Conservation (phyloP, 2,888 invertebrate genomes). For the Hymenopus coronatus region DNA sequence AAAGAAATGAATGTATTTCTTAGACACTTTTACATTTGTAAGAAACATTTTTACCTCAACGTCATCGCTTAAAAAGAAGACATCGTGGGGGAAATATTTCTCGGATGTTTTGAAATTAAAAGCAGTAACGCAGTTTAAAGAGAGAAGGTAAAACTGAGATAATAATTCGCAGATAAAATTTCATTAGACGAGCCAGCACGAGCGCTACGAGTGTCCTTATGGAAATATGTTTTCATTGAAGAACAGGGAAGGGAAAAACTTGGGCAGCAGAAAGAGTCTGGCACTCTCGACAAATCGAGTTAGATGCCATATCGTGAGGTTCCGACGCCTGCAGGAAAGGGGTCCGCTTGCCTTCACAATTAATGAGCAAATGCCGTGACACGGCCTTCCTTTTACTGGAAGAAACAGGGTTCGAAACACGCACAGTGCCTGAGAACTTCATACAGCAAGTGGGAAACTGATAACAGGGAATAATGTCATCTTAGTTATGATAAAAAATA, state of each 20-base stretch:
- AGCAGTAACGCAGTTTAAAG: not conserved
- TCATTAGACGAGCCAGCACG: not conserved
- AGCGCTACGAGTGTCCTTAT: not conserved
- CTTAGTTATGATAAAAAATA: not conserved
- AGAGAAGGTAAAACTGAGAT: not conserved
- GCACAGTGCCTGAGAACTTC: not conserved
- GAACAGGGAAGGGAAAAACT: not conserved
- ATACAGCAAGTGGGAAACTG: not conserved
- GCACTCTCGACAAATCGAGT: not conserved
- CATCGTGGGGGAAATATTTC: not conserved
- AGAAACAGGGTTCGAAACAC: not conserved
- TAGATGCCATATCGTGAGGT: not conserved
- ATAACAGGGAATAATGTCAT: not conserved
- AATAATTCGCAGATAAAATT: not conserved
- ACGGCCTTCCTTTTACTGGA: not conserved
- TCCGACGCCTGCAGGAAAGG: not conserved
- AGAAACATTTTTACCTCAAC: not conserved
- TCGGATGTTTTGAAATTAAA: not conserved
- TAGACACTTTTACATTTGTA: not conserved
- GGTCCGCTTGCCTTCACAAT: not conserved
- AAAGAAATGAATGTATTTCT: no score
- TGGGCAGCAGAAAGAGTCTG: not conserved
- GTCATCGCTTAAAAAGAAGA: not conserved
- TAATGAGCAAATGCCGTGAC: not conserved
- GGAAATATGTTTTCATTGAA: not conserved